Percentiles rank a stretch among this genome's conserved stretches.
Evolutionary conservation across 1,140 invertebrate species (phyloP).

Genomic region (Psix sp.): DNA sequence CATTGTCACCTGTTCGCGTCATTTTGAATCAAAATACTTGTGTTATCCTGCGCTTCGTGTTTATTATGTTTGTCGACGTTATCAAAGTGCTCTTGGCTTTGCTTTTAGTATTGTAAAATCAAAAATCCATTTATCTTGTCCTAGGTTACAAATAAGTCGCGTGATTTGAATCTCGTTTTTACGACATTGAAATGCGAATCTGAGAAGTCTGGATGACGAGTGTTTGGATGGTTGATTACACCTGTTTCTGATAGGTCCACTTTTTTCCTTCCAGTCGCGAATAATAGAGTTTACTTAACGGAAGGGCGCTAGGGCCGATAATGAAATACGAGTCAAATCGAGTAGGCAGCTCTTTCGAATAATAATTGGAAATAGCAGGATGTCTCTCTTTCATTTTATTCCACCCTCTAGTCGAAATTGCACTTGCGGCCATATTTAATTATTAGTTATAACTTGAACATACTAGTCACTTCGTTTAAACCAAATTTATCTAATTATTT

Average conservation of each 20-base stretch:
- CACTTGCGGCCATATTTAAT: slow-evolving; percentile 47
- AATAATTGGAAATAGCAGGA: slow-evolving; percentile 56
- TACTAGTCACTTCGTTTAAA: slow-evolving; percentile 24
- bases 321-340: slow-evolving; percentile 56
- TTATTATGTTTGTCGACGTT: slow-evolving; percentile 32
- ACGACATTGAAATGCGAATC: too few species aligned
- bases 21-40: slow-evolving; percentile 43
- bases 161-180: too few species aligned
- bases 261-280: slow-evolving; percentile 25
- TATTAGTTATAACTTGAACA: slow-evolving; percentile 44
- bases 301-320: slow-evolving; percentile 41
- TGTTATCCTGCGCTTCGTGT: slow-evolving; percentile 24
- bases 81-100: not conserved
- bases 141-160: too few species aligned
- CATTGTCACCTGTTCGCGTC: slow-evolving; percentile 54
- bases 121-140: too few species aligned
- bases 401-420: slow-evolving; percentile 12
- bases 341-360: slow-evolving; percentile 47
- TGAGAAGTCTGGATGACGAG: too few species aligned
- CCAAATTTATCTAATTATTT: slow-evolving; percentile 33
- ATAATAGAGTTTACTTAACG: slow-evolving; percentile 53
- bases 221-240: slow-evolving; percentile 1
- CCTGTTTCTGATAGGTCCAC: slow-evolving; percentile 17
- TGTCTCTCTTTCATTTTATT: slow-evolving; percentile 43
- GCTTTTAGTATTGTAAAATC: too few species aligned